Evolutionary conservation across 2,888 invertebrate genomes (phyloP), one percentile per base, ranked within the genome.

Genomic region (Luffia ferchaultella): DNA sequence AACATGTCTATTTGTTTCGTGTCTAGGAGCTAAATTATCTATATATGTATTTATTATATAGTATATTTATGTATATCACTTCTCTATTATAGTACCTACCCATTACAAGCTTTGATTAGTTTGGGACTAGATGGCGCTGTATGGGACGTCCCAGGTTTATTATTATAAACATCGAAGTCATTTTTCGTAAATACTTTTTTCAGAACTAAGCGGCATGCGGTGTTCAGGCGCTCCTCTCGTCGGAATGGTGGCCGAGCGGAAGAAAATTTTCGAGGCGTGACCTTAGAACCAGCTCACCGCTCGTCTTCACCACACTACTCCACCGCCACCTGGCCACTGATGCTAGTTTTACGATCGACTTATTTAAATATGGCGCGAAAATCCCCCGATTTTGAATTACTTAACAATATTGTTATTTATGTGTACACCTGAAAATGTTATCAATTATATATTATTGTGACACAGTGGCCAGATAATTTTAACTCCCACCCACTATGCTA

Each of bases 191-290:
- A n/a, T n/a, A n/a, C n/a, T n/a, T n/a, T 60, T 59, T 58, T 41
- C 82, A 85, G 80, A 85, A 84, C 62, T 78, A 61, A 77, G 63
- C 56, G 53, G 64, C 51, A 63, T 72, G 56, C 76, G 79, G 55
- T 78, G 84, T 62, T 70, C 78, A 58, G 73, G 70, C 58, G 77
- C 77, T 67, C 86, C 88, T 67, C 86, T 87, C 64, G 86, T 84
- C 72, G 91, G 91, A 72, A 87, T 90, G 87, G 91, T 90, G 78
- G 90, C 90, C 65, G 90, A 90, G 76, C 86, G 89, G 67, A 88
- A 88, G 76, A 89, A 89, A 74, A 86, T 87, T 69, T 90, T 90
- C 79, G 89, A 90, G 72, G 76, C 85, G 58, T 84, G 52, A 40
- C 16, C 46, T 18, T n/a, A n/a, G n/a, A n/a, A 18, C 17, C 16